A percentile compares a stretch with the other conserved stretches of the same genome.
Conservation (phyloP, 1,140 invertebrate genomes). For the Halictus rubicundus region DNA sequence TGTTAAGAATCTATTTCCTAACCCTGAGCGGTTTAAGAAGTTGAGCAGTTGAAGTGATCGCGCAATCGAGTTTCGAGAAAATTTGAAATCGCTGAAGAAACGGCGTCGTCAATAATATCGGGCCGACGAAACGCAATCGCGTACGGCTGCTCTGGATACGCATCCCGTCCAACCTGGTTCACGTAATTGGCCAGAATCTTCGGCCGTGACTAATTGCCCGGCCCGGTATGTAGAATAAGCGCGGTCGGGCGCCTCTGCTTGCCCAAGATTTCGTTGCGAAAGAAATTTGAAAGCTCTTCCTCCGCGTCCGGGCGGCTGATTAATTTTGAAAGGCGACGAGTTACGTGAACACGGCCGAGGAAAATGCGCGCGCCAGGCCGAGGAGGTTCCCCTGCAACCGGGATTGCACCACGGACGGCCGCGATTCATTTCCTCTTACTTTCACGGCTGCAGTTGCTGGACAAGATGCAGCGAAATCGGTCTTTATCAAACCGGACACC, state of each 20-base stretch:
- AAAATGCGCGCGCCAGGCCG: constrained; percentile 26
- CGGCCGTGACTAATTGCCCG: constrained; percentile 72
- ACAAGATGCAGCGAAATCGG: no score
- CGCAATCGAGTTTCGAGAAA: no score
- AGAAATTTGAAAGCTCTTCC: constrained; percentile 66
- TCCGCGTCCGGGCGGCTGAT: constrained; percentile 22
- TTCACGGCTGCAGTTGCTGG: constrained; percentile 18
- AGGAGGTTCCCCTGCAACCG: not conserved
- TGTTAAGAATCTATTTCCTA: no score
- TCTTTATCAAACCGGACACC: no score
- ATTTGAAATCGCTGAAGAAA: no score
- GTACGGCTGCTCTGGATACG: constrained; percentile 65
- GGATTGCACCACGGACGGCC: not conserved
- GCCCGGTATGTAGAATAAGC: constrained; percentile 34
- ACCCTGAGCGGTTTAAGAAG: no score
- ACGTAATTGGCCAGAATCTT: constrained; percentile 71
- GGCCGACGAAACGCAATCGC: no score
- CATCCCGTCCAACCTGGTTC: constrained; percentile 67
- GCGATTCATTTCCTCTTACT: constrained; percentile 34
- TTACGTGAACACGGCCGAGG: constrained; percentile 54
- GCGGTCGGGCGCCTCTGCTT: constrained; percentile 35
- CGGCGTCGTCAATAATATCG: no score
- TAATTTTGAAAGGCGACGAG: constrained; percentile 58
- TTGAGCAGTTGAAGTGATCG: no score
- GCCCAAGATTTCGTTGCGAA: constrained; percentile 56